phyloP scores from a whole-genome alignment of 2,888 invertebrate genomes.

The Tiliacea aurago region DNA sequence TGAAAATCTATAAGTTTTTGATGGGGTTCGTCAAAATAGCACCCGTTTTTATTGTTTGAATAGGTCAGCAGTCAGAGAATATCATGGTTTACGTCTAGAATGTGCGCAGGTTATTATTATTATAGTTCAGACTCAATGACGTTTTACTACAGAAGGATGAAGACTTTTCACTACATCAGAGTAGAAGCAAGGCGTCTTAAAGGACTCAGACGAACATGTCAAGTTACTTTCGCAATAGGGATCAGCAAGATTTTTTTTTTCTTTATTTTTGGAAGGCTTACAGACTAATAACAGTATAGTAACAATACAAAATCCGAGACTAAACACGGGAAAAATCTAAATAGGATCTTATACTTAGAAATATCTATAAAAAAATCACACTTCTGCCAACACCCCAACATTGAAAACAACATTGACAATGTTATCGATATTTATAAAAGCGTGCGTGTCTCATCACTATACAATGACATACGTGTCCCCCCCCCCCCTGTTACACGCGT shows the following conservation, averaged over 20 bases:
- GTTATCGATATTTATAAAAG: slow-evolving; percentile 57
- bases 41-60: not conserved
- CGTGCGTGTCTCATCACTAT: slow-evolving; percentile 66
- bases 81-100: not conserved
- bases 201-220: not conserved
- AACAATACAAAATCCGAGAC: no score
- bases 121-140: not conserved
- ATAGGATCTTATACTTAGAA: not conserved
- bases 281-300: no score
- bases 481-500: slow-evolving; percentile 43
- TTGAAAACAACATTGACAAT: not conserved
- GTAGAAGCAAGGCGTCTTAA: not conserved
- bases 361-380: not conserved
- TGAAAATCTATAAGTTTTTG: slow-evolving; percentile 35
- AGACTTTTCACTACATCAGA: not conserved
- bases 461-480: slow-evolving; percentile 67
- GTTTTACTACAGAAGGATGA: not conserved
- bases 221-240: not conserved
- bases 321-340: not conserved
- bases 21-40: slow-evolving; percentile 15
- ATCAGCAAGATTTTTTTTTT: no score
- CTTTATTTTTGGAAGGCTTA: no score
- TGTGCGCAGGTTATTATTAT: not conserved
- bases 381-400: not conserved
- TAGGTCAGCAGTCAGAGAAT: not conserved